A percentile compares a stretch with the other conserved stretches of the same genome.
phyloP scores from a whole-genome alignment of 2,113 vertebrate genomes.

The Lamprologus speciosus region DNA sequence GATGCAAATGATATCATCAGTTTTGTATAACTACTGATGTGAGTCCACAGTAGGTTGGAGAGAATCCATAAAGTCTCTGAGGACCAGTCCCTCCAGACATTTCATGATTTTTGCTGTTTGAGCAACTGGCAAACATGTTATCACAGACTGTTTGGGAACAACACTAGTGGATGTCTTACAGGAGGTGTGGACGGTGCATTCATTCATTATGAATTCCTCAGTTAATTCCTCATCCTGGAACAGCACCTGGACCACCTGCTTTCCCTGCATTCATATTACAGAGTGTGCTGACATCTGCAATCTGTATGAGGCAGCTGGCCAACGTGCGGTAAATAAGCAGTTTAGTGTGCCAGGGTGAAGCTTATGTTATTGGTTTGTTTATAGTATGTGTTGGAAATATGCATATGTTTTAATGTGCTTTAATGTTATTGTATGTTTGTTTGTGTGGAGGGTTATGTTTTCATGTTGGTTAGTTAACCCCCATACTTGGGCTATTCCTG shows the following conservation, averaged over 20 bases:
- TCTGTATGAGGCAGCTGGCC: neutral
- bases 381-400: neutral
- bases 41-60: neutral
- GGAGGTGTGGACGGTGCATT: neutral
- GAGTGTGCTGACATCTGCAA: neutral
- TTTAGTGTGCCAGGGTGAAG: neutral
- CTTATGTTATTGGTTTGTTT: neutral
- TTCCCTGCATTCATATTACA: neutral
- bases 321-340: neutral
- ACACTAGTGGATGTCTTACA: neutral
- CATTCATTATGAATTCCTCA: neutral
- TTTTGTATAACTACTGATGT: neutral
- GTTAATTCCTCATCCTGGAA: neutral
- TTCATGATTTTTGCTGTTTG: neutral
- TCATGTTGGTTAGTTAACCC: neutral
- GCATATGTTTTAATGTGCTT: neutral
- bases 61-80: neutral
- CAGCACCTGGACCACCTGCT: neutral
- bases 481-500: fast-evolving
- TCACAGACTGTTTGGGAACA: neutral
- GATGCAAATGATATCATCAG: neutral
- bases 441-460: neutral
- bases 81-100: neutral
- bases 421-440: neutral
- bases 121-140: neutral